Conservation (phyloP, 2,888 invertebrate genomes). For the Hypercompe scribonia region DNA sequence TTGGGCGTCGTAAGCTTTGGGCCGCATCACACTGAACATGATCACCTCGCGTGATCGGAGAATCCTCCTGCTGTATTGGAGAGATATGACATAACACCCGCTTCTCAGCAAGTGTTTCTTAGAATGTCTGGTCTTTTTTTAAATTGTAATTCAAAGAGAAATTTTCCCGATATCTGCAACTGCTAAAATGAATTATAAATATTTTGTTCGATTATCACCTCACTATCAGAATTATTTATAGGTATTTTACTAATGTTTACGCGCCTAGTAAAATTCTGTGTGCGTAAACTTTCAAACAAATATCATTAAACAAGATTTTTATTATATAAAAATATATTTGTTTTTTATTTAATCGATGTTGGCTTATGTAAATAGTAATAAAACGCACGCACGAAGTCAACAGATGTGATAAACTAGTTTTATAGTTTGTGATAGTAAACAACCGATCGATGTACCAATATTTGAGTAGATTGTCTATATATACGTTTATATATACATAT, state of each 20-base stretch:
- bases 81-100: too few species aligned
- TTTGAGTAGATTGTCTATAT: background rate
- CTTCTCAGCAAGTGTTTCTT: too few species aligned
- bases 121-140: too few species aligned
- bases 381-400: conserved; percentile 16
- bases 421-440: conserved; percentile 26
- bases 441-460: background rate
- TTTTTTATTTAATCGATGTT: background rate
- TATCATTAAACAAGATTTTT: background rate
- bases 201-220: background rate
- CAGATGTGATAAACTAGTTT: conserved; percentile 23
- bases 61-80: too few species aligned
- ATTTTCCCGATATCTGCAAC: background rate
- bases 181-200: background rate
- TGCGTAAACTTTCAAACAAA: background rate
- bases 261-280: background rate
- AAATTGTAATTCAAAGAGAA: too few species aligned
- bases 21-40: too few species aligned
- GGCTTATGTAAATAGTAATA: conserved; percentile 2
- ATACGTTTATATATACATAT: too few species aligned
- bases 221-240: background rate
- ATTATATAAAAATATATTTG: background rate
- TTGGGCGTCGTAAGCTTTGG: too few species aligned
- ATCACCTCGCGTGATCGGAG: too few species aligned
- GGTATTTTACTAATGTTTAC: background rate